phyloP scores from a whole-genome alignment of 2,888 invertebrate genomes.

The Tetheella fluctuosa region DNA sequence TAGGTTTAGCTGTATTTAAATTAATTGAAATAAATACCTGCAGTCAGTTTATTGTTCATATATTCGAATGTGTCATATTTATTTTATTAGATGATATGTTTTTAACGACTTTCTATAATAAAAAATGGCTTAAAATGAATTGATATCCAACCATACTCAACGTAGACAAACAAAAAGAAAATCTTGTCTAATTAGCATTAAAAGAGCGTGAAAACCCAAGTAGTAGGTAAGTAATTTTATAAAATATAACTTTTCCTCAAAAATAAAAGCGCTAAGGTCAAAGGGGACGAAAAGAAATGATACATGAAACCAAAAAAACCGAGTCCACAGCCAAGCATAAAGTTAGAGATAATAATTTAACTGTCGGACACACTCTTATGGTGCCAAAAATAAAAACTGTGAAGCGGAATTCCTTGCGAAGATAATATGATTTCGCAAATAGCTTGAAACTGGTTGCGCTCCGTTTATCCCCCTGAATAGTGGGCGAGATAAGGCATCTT shows the following conservation, averaged over 20 bases:
- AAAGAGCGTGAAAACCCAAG: too few species aligned
- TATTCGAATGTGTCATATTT: too few species aligned
- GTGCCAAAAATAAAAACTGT: slow-evolving; percentile 19
- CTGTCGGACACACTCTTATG: slow-evolving; percentile 17
- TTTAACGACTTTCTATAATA: too few species aligned
- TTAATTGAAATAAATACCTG: too few species aligned
- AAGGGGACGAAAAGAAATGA: background rate
- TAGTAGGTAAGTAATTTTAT: too few species aligned
- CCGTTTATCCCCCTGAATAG: slow-evolving; percentile 47
- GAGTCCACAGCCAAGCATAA: background rate
- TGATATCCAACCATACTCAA: too few species aligned
- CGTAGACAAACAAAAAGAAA: too few species aligned
- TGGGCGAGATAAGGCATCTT: slow-evolving; percentile 47
- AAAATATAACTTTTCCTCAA: background rate
- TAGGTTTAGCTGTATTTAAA: too few species aligned
- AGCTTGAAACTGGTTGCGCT: slow-evolving; percentile 47
- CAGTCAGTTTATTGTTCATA: too few species aligned
- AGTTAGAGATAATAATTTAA: background rate
- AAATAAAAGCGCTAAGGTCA: slow-evolving; percentile 6
- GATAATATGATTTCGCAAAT: slow-evolving; percentile 47
- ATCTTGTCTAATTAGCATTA: too few species aligned
- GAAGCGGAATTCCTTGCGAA: slow-evolving; percentile 15
- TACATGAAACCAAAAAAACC: background rate
- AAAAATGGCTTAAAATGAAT: too few species aligned
- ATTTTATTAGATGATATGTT: too few species aligned